Evolutionary conservation across 2,888 invertebrate genomes (phyloP), one percentile per base, ranked within the genome.

Genomic region (Apamea sordens): DNA sequence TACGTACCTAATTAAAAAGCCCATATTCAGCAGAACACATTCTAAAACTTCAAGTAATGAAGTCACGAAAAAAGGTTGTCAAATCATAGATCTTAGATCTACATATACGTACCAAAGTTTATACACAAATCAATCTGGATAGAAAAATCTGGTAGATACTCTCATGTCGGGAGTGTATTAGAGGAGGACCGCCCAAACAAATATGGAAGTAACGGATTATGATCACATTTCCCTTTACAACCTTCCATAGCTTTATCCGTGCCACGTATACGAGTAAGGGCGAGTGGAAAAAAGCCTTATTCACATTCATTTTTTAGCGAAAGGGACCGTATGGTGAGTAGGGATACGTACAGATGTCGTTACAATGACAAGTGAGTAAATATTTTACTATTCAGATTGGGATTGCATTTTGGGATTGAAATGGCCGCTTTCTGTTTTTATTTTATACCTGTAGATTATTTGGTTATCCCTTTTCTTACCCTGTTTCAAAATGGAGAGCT

Each of bases 201-300:
- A 95, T 93, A 94, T 93, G 91, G 90, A 92, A 93, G 92, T 92
- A 91, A 90, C 90, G 93, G 94, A 94, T 95, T 95, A 95, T 93
- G 93, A 94, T 95, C 93, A 93, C 93, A 94, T 95, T 95, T 95
- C 92, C 93, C 92, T 94, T 93, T 93, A 93, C 91, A 93, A 92
- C 93, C 92, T 92, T 92, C 92, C 90, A 93, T 93, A 89, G 93
- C 92, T 93, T 93, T 93, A 94, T 94, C 93, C 91, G 86, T 85
- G 86, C 86, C 89, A 91, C 90, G 86, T 91, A 92, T 89, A 90
- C 86, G 85, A 87, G 86, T 91, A 88, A 83, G 88, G 89, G 89
- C 88, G 90, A 91, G 90, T 89, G 88, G 89, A 90, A 92, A 93
- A 92, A 90, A 91, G 89, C 89, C 90, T 90, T 91, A 90, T 92